Evolutionary conservation across 2,113 vertebrate species (phyloP).

Genomic region (Nerophis ophidion): DNA sequence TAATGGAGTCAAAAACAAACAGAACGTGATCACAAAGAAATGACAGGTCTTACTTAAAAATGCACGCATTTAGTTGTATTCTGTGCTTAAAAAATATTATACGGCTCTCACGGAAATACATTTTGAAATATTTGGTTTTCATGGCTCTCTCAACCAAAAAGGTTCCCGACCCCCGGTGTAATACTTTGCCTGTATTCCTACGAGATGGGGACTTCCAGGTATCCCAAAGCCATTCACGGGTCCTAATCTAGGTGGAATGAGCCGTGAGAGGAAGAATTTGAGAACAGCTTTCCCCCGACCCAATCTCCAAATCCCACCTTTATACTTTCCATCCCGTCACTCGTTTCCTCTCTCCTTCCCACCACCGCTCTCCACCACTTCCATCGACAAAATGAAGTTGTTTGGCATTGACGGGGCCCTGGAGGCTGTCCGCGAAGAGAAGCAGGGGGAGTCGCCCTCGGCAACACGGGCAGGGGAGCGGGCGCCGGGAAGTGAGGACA

Average conservation of each 20-base stretch:
- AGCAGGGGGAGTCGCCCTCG: conserved; percentile 58
- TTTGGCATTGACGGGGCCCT: conserved; percentile 65
- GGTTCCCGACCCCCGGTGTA: no score
- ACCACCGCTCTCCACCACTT: conserved; percentile 47
- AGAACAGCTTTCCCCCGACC: conserved; percentile 64
- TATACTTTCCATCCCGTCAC: conserved; percentile 49
- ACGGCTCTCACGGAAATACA: no score
- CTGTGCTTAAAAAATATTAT: no score
- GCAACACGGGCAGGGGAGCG: conserved; percentile 15
- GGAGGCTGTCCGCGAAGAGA: conserved; percentile 50
- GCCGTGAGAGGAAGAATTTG: conserved; percentile 62
- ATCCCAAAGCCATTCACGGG: conserved; percentile 47
- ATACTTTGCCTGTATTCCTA: conserved; percentile 27
- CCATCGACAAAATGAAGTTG: conserved; percentile 71
- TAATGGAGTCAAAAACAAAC: no score
- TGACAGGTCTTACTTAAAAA: no score
- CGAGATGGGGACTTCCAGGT: conserved; percentile 34
- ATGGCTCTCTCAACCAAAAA: no score
- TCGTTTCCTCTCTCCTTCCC: conserved; percentile 52
- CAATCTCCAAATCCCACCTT: conserved; percentile 43
- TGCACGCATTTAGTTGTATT: no score
- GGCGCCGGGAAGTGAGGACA: conserved; percentile 54
- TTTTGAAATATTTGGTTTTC: no score
- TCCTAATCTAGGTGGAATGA: conserved; percentile 66
- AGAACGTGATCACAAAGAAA: no score